A percentile compares a stretch with the other conserved stretches of the same genome.
Evolutionary conservation across 2,113 vertebrate genomes (phyloP).

Genomic region (Chitala chitala): DNA sequence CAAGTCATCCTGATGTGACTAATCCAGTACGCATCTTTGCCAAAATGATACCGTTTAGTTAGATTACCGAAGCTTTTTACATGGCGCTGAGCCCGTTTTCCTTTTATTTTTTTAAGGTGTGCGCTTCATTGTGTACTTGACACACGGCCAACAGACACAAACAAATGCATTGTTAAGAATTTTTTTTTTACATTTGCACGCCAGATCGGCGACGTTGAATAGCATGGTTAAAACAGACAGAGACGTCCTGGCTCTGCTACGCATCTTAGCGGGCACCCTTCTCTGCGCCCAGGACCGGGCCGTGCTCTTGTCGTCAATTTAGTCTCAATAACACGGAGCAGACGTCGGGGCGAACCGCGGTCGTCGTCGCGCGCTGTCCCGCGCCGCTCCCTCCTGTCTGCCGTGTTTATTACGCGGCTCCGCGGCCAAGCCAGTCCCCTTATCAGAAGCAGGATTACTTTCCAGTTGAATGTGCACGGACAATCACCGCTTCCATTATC

Average conservation of each 20-base stretch:
- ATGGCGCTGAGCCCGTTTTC: neutral
- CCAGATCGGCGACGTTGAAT: too few relatives aligned
- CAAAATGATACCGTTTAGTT: neutral
- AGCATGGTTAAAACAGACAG: too few relatives aligned
- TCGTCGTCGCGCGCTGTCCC: conserved; percentile 26
- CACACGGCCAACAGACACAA: neutral
- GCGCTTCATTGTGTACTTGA: neutral
- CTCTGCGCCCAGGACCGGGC: neutral
- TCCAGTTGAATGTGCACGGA: conserved; percentile 41
- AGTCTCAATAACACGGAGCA: neutral
- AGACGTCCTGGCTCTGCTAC: neutral
- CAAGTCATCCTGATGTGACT: neutral
- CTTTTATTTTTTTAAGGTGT: neutral
- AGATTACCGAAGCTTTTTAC: neutral
- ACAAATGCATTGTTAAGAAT: too few relatives aligned
- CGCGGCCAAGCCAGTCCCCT: conserved; percentile 35
- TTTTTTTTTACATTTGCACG: too few relatives aligned
- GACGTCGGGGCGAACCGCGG: conserved; percentile 15
- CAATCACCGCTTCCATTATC: conserved; percentile 48
- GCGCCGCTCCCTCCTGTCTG: conserved; percentile 37
- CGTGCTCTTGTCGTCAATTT: neutral
- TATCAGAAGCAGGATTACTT: conserved; percentile 39
- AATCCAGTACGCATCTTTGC: neutral
- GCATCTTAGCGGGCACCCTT: neutral
- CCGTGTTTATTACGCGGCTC: conserved; percentile 45